phyloP scores from a whole-genome alignment of 92 coral and sea anemone genomes.

The Parazoanthus swiftii region DNA sequence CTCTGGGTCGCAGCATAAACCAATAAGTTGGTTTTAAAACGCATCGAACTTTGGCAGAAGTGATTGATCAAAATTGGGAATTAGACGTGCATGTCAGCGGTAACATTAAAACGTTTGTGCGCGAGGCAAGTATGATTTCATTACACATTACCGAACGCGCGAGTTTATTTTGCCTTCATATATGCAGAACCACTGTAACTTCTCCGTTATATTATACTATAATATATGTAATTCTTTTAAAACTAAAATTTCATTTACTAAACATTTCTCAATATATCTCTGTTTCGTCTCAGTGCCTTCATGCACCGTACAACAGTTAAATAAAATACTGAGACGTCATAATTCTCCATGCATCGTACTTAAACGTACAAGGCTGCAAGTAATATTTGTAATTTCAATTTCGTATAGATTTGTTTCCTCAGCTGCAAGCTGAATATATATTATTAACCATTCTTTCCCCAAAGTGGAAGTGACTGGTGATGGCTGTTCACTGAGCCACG shows the following conservation, averaged over 20 bases:
- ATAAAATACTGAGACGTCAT: neutral
- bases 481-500: too few species aligned
- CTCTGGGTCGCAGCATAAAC: too few species aligned
- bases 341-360: neutral
- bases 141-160: neutral
- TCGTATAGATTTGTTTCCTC: neutral
- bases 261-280: neutral
- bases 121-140: neutral
- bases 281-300: constrained; percentile 5
- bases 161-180: neutral
- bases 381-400: neutral
- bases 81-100: neutral
- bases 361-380: neutral
- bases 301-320: constrained; percentile 5
- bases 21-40: too few species aligned
- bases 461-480: neutral
- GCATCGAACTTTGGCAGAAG: too few species aligned
- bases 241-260: neutral
- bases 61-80: neutral
- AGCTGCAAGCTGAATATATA: neutral
- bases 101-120: neutral
- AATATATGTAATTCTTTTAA: neutral
- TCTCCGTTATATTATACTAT: neutral
- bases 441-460: neutral
- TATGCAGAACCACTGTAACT: neutral